phyloP scores from a whole-genome alignment of 2,888 invertebrate species.

The Auanema sp. region DNA sequence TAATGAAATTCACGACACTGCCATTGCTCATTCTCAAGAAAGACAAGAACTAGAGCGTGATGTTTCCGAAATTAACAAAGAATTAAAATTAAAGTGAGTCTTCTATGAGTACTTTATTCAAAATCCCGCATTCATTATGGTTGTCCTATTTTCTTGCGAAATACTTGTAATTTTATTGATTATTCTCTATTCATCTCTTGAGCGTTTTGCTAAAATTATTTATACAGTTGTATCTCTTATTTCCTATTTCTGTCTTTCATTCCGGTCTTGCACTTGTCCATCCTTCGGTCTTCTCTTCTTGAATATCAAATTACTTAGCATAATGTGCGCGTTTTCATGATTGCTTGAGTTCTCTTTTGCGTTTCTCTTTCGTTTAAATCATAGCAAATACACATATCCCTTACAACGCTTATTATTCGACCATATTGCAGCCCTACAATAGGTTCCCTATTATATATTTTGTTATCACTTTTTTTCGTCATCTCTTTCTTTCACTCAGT shows the following conservation, averaged over 20 bases:
- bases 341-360: too few species aligned
- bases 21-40: constrained; percentile 86
- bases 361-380: too few species aligned
- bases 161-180: neutral
- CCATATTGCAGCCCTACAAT: neutral
- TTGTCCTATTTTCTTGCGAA: neutral
- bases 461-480: neutral
- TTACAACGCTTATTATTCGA: constrained; percentile 5
- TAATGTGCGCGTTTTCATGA: constrained; percentile 3
- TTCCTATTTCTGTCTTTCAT: neutral
- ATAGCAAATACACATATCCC: too few species aligned
- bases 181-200: neutral
- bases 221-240: neutral
- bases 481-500: too few species aligned
- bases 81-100: constrained; percentile 81
- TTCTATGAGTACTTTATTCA: neutral
- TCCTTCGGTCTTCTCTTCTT: neutral
- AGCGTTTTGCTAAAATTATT: neutral
- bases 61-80: constrained; percentile 84
- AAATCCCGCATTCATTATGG: neutral
- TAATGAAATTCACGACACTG: constrained; percentile 80
- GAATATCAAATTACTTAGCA: neutral
- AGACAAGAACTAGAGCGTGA: constrained; percentile 87
- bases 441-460: constrained; percentile 11
- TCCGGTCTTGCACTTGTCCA: neutral